Evolutionary conservation across 2,888 invertebrate genomes (phyloP), one percentile per base, ranked within the genome.

Genomic region (Ormyrus rosae): DNA sequence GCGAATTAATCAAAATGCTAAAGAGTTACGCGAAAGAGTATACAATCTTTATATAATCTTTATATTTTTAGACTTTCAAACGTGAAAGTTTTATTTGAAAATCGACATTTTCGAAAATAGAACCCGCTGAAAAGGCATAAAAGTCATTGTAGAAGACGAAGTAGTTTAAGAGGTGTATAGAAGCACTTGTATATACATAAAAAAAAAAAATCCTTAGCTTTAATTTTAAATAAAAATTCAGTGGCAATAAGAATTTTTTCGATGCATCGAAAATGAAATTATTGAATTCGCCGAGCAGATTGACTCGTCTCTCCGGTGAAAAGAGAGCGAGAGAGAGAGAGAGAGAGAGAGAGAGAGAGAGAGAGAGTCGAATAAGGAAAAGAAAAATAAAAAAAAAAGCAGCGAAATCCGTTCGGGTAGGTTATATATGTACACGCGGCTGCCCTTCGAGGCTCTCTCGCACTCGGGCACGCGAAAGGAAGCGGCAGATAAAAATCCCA

Each of bases 401-500:
- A 50, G 6, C 5, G 45, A 60, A 55, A 19, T n/a, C 50, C 70
- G 48, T 46, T 2, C 19, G 55, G 11, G 7, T 68, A 53, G 51
- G 68, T 56, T 34, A 34, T 34, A 34, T 34, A 34, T 4, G 4
- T 34, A 34, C 34, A 34, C 13, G 48, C 67, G 69, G 2, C 4
- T 60, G 4, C 10, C 71, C 34, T 34, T 34, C 34, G 34, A 34
- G 34, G 34, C 34, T 34, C 34, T 34, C 34, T 34, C 34, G 34
- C 34, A 4, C 4, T 34, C 34, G 34, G 34, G 56, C 50, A 58
- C 58, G 34, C 34, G 56, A 48, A 72, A 68, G 56, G 70, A 74
- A 65, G 60, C 58, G 45, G 55, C 72, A 58, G 79, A 82, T 82
- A 76, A 82, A 82, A 82, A 79, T 82, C 78, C 81, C 79, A 82